Evolutionary conservation across 1,140 invertebrate genomes (phyloP).

Genomic region (Zaprionus nigranus): DNA sequence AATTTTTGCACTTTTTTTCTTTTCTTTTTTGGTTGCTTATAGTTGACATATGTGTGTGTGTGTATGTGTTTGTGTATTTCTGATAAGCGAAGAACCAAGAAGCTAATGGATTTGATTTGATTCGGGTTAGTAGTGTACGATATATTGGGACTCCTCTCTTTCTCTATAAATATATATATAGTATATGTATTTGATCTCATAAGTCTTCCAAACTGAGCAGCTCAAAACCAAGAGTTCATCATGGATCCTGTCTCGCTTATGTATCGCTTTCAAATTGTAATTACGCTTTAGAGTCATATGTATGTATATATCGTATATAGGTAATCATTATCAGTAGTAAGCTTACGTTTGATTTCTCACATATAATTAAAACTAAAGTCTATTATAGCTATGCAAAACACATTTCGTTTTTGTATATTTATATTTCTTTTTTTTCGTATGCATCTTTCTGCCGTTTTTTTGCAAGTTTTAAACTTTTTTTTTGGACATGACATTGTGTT

Average conservation of each 20-base stretch:
- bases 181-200: conserved; percentile 12
- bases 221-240: conserved; percentile 46
- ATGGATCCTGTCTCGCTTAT: conserved; percentile 26
- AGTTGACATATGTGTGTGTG: not conserved
- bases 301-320: conserved; percentile 59
- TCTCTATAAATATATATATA: conserved; percentile 9
- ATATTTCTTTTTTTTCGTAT: conserved; percentile 54
- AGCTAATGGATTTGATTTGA: conserved; percentile 52
- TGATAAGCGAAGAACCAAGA: conserved; percentile 58
- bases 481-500: conserved; percentile 60
- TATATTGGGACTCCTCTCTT: not conserved
- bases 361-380: conserved; percentile 70
- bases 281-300: conserved; percentile 58
- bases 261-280: conserved; percentile 41
- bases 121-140: conserved; percentile 11
- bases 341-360: conserved; percentile 81
- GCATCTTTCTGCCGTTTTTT: conserved; percentile 45
- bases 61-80: conserved; percentile 4
- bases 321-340: conserved; percentile 74
- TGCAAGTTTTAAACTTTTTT: conserved; percentile 76
- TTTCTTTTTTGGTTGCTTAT: conserved; percentile 44
- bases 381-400: conserved; percentile 76
- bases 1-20: conserved; percentile 62
- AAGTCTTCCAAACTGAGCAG: conserved; percentile 63
- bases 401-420: conserved; percentile 62